Conservation (phyloP, 23 tunicate species). For the Clavelina lepadiformis region DNA sequence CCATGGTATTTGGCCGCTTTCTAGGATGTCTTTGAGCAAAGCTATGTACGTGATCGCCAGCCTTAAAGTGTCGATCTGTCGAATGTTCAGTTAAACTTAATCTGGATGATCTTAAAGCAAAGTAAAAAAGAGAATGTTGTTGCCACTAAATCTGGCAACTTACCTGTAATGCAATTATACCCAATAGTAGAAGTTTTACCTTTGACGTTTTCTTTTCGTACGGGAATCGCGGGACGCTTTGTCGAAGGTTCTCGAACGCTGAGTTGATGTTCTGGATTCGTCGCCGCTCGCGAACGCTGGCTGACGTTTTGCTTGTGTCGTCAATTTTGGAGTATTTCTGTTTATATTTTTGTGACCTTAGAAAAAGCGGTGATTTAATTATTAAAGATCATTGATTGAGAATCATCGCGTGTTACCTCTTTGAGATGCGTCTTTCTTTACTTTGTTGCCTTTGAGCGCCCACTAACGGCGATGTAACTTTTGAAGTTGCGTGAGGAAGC, state of each 20-base stretch:
- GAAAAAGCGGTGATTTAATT: too few species aligned
- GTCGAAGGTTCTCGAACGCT: slow-evolving; percentile 22
- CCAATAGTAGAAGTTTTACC: too few species aligned
- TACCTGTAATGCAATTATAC: too few species aligned
- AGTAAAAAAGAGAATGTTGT: too few species aligned
- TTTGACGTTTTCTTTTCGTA: slow-evolving; percentile 39
- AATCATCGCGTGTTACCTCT: too few species aligned
- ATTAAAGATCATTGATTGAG: too few species aligned
- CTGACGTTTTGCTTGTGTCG: slow-evolving; percentile 17
- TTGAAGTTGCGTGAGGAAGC: too few species aligned
- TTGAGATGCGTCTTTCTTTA: too few species aligned
- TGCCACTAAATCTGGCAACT: too few species aligned
- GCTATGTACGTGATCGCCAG: slow-evolving; percentile 38
- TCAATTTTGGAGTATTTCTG: not conserved
- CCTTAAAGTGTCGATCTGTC: slow-evolving; percentile 37
- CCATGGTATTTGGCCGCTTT: slow-evolving; percentile 11
- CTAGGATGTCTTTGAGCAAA: slow-evolving; percentile 17
- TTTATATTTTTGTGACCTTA: not conserved
- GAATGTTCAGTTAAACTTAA: not conserved
- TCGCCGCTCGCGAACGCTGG: slow-evolving; percentile 19
- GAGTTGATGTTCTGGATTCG: slow-evolving; percentile 24
- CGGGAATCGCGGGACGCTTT: slow-evolving; percentile 31
- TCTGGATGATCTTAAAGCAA: not conserved
- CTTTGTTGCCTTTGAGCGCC: too few species aligned
- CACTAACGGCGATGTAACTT: too few species aligned